Conservation (phyloP, 2,888 invertebrate species). For the Cantharis rufa region DNA sequence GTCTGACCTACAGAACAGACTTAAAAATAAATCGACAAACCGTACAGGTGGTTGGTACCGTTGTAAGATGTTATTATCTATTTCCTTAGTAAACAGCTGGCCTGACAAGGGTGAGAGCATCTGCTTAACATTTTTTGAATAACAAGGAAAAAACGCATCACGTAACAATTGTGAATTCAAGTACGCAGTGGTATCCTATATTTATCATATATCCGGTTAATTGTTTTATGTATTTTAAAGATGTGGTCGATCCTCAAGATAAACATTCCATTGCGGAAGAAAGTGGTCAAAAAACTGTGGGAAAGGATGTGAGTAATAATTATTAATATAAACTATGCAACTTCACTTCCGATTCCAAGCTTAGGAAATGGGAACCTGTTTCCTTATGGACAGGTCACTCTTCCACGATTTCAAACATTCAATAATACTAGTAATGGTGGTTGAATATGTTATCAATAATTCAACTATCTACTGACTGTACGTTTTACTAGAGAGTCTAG, state of each 20-base stretch:
- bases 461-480: too few relatives aligned
- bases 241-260: background rate
- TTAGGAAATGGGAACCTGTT: background rate
- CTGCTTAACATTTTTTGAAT: slow-evolving; percentile 32
- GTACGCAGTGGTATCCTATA: background rate
- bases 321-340: too few relatives aligned
- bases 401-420: background rate
- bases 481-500: too few relatives aligned
- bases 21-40: slow-evolving; percentile 24
- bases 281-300: background rate
- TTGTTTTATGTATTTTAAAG: background rate
- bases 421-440: too few relatives aligned
- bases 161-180: background rate
- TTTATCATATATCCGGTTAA: background rate
- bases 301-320: background rate
- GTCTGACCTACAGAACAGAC: slow-evolving; percentile 33
- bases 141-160: background rate
- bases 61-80: slow-evolving; percentile 42
- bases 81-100: slow-evolving; percentile 43
- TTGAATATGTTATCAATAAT: too few relatives aligned
- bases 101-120: slow-evolving; percentile 34
- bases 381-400: background rate
- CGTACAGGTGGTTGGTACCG: slow-evolving; percentile 42
- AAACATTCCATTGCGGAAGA: background rate
- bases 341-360: background rate